These are phyloP conservation scores for Andrena marginata DNA, from an alignment of 2,888 invertebrate genomes.

Conservation along the genomic window DNA sequence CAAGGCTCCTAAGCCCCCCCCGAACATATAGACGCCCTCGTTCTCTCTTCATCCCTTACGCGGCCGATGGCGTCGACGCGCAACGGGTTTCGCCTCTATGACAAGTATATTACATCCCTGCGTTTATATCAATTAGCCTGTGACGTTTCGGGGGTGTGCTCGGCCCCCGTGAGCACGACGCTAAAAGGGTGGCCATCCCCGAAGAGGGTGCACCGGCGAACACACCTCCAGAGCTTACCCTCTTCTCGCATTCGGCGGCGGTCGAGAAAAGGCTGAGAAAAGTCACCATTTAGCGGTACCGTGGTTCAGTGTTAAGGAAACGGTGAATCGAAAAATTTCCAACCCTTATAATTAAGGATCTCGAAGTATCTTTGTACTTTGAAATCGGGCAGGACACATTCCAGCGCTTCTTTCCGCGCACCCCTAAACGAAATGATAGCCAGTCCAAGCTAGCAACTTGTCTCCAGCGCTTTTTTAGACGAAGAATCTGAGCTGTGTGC, in stretches of 20 bases:
- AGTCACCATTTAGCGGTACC: no score
- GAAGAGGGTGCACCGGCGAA: conserved; percentile 62
- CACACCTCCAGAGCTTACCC: conserved; percentile 57
- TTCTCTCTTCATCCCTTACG: conserved; percentile 40
- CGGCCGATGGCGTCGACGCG: conserved; percentile 56
- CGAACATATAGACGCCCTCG: conserved; percentile 41
- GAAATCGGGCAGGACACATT: no score
- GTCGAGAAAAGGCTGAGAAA: not conserved
- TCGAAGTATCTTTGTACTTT: no score
- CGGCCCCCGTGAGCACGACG: conserved; percentile 64
- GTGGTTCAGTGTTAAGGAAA: no score
- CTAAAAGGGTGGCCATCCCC: conserved; percentile 73
- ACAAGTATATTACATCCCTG: conserved; percentile 84
- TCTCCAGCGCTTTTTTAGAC: conserved; percentile 26
- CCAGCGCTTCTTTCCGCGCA: no score
- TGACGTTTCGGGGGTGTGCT: conserved; percentile 83
- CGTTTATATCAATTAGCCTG: conserved; percentile 85
- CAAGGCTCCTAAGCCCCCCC: conserved; percentile 70
- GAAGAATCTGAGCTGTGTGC: conserved; percentile 55
- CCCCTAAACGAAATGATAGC: no score
- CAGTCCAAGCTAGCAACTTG: no score
- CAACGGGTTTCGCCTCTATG: conserved; percentile 78
- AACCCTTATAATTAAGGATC: no score
- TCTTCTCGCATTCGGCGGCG: conserved; percentile 18
- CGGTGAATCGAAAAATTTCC: no score